A percentile compares a stretch with the other conserved stretches of the same genome.
Evolutionary conservation across 2,797 vertebrate species (phyloP).

Genomic region (Artibeus jamaicensis): DNA sequence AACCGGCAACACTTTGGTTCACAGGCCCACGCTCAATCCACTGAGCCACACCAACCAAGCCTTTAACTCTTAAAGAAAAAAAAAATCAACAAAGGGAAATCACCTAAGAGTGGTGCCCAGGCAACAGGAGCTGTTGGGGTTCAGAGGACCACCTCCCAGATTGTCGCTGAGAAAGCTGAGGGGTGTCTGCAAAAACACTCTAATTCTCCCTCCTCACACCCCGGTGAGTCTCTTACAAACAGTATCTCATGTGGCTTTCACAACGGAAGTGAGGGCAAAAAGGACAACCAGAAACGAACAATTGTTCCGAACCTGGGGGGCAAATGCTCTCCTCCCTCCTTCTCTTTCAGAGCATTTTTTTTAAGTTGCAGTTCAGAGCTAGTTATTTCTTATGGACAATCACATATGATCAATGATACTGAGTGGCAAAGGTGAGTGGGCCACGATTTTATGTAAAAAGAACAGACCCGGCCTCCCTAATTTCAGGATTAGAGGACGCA

Average conservation of each 20-base stretch:
- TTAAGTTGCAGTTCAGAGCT: not conserved
- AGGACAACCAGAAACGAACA: not conserved
- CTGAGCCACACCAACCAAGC: too few relatives aligned
- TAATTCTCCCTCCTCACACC: not conserved
- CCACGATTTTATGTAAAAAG: not conserved
- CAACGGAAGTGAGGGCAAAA: not conserved
- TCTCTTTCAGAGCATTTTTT: not conserved
- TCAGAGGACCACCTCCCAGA: not conserved
- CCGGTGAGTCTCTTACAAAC: not conserved
- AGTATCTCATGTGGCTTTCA: not conserved
- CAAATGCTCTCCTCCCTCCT: not conserved
- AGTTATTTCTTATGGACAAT: not conserved
- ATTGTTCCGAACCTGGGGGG: not conserved
- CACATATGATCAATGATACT: not conserved
- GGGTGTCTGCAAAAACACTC: not conserved
- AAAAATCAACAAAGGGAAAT: not conserved
- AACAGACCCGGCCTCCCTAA: not conserved
- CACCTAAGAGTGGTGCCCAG: not conserved
- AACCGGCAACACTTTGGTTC: too few relatives aligned
- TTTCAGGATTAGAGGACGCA: not conserved
- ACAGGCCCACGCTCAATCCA: too few relatives aligned
- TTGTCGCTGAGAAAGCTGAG: not conserved
- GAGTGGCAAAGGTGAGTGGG: not conserved
- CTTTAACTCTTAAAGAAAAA: not conserved
- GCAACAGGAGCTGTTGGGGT: not conserved